Evolutionary conservation across 2,797 vertebrate species (phyloP).

Genomic region (Rhinatrema bivittatum): DNA sequence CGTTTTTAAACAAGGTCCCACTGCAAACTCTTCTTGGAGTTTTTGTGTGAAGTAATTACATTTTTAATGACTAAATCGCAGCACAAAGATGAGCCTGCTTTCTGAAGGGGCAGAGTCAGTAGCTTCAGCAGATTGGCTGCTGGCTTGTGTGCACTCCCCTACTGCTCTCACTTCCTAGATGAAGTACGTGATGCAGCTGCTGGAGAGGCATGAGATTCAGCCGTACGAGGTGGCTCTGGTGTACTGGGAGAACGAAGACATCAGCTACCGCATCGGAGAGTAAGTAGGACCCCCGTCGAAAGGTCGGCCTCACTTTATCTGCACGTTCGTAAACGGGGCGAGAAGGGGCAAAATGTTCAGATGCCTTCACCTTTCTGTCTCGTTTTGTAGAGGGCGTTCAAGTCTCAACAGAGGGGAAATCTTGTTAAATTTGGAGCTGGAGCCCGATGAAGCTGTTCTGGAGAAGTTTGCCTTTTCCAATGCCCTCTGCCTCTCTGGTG

Average conservation of each 20-base stretch:
- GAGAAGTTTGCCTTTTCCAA: slow-evolving; percentile 98
- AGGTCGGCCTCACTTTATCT: too few relatives aligned
- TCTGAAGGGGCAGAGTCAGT: too few relatives aligned
- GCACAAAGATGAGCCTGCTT: too few relatives aligned
- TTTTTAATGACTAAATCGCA: too few relatives aligned
- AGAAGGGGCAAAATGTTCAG: too few relatives aligned
- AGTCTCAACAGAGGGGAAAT: slow-evolving; percentile 88
- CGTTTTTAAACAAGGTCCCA: too few relatives aligned
- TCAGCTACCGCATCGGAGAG: slow-evolving; percentile 80
- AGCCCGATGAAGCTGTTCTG: slow-evolving; percentile 69
- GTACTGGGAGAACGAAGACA: slow-evolving; percentile 96
- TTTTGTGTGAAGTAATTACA: too few relatives aligned
- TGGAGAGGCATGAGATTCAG: slow-evolving; percentile 88
- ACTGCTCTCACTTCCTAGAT: slow-evolving; percentile 57
- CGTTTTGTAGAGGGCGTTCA: slow-evolving; percentile 72
- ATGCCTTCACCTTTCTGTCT: too few relatives aligned
- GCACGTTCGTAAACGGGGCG: too few relatives aligned
- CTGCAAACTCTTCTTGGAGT: too few relatives aligned
- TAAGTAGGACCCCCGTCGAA: slow-evolving; percentile 48
- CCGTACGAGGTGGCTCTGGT: slow-evolving; percentile 90
- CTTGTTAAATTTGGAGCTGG: slow-evolving; percentile 66
- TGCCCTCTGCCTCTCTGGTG: slow-evolving; percentile 89
- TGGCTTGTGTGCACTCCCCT: too few relatives aligned
- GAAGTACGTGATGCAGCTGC: slow-evolving; percentile 72
- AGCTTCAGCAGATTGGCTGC: too few relatives aligned